Percentiles rank a stretch among this genome's conserved stretches.
phyloP scores from a whole-genome alignment of 2,888 invertebrate species.

The Sclerodermus sp. region DNA sequence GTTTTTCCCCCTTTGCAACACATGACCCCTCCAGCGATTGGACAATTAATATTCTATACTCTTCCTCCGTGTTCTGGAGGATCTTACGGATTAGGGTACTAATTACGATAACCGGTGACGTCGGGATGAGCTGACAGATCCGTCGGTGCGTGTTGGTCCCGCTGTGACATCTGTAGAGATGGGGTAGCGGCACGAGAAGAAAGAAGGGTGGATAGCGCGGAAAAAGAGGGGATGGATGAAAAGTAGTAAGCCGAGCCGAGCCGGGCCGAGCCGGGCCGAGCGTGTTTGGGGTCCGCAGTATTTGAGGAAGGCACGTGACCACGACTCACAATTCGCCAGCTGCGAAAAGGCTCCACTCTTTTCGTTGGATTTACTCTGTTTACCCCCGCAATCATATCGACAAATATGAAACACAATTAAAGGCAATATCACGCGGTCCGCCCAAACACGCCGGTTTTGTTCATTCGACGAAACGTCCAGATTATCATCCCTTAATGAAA shows the following conservation, averaged over 20 bases:
- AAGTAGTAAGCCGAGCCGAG: constrained; percentile 42
- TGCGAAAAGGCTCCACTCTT: constrained; percentile 37
- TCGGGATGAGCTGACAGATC: constrained; percentile 35
- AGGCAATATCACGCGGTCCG: constrained; percentile 35
- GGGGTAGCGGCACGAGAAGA: constrained; percentile 16
- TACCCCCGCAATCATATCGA: background rate
- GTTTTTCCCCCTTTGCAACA: too few relatives aligned
- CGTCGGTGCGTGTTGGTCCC: constrained; percentile 38
- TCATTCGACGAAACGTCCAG: too few relatives aligned
- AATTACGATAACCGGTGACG: constrained; percentile 35
- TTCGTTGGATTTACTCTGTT: background rate
- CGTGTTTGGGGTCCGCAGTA: constrained; percentile 34
- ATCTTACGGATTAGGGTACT: constrained; percentile 27
- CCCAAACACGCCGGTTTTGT: too few relatives aligned
- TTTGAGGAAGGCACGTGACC: constrained; percentile 46
- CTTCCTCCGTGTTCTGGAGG: background rate
- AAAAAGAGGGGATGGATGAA: constrained; percentile 33
- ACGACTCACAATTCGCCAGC: constrained; percentile 31
- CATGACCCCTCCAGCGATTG: too few relatives aligned
- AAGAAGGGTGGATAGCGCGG: constrained; percentile 13
- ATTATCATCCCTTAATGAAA: too few relatives aligned
- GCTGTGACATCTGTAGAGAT: constrained; percentile 45
- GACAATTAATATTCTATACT: constrained; percentile 21
- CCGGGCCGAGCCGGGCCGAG: too few relatives aligned
- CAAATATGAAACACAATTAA: constrained; percentile 36